phyloP scores from a whole-genome alignment of 2,113 vertebrate species.

The Pardalotus punctatus region DNA sequence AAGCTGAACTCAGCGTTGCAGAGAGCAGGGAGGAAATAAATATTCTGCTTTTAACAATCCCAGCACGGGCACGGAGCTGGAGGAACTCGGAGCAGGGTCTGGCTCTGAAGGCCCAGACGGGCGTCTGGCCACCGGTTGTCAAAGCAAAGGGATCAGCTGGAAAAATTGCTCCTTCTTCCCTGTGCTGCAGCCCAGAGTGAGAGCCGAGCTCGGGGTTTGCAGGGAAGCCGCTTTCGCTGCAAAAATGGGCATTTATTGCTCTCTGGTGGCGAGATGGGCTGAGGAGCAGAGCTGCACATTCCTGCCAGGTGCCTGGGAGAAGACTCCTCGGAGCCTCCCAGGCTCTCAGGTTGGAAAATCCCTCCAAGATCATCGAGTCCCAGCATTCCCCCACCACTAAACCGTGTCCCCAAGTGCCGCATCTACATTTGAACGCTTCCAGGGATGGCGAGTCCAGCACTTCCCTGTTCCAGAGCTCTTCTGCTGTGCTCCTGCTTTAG shows the following conservation, averaged over 20 bases:
- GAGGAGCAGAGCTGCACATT: background rate
- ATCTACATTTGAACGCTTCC: accelerated
- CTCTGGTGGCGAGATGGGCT: conserved; percentile 13
- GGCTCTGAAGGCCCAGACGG: background rate
- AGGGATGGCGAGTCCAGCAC: background rate
- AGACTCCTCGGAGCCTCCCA: background rate
- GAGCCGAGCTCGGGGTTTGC: background rate
- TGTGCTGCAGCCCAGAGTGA: background rate
- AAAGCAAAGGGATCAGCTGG: background rate
- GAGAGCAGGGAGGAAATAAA: background rate
- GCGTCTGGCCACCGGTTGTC: background rate
- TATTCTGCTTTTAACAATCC: background rate
- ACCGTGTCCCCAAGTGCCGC: background rate
- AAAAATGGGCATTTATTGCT: conserved; percentile 46
- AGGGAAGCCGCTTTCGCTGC: background rate
- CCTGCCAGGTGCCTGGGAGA: background rate
- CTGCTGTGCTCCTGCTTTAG: background rate
- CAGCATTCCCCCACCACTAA: background rate
- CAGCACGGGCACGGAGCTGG: background rate
- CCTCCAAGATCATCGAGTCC: background rate
- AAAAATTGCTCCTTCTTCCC: background rate
- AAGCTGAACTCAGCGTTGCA: background rate
- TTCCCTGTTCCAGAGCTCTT: background rate
- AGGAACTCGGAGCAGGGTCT: background rate
- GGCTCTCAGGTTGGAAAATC: accelerated